Base-by-base conservation (phyloP, 2,113 vertebrate genomes). In the Numenius arquata region DNA sequence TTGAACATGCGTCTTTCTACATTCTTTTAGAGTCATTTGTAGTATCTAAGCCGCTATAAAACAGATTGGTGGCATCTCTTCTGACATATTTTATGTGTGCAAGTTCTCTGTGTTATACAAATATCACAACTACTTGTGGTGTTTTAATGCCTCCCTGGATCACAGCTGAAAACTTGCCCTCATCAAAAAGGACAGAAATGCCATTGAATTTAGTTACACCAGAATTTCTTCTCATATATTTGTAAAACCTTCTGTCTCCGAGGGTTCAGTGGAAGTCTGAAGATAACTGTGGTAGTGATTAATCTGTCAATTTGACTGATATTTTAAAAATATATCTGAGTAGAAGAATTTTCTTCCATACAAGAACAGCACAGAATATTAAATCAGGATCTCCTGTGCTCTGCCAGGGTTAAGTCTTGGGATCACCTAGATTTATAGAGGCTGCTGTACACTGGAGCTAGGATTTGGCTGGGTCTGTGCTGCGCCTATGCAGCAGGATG, bases 1-100 rank as follows among this genome's bases (percentile, higher is more conserved):
- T 94, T 81, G 78, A 96, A 96, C 66, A 75, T 75, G 17, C 36
- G 52, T 79, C 66, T 70, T 89, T 91, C 85, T 85, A 82, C 87
- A 85, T 93, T 96, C 48, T 85, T 23, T 65, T 72, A 56, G 34
- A 94, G 74, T 72, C 26, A 75, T 93, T 82, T 93, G 88, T 90
- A 68, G 18, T 52, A 91, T 79, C 78, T 85, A 78, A 95, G 65
- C 66, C 89, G 62, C 56, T 78, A 89, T 95, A 79, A 88, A 97
- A 88, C 58, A 76, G 58, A 94, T 89, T 68, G 74, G 90, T 90
- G 66, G 62, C 88, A 82, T 91, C 70, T 82, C 30, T 81, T 89
- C 52, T 89, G 56, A 85, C 70, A 78, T 59, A 55, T 85, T 87
- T 93, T 81, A 71, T 86, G 50, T 16, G n/a, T 30, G 12, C 29